A percentile compares a stretch with the other conserved stretches of the same genome.
phyloP scores from a whole-genome alignment of 2,113 vertebrate genomes.

The Mugil cephalus region DNA sequence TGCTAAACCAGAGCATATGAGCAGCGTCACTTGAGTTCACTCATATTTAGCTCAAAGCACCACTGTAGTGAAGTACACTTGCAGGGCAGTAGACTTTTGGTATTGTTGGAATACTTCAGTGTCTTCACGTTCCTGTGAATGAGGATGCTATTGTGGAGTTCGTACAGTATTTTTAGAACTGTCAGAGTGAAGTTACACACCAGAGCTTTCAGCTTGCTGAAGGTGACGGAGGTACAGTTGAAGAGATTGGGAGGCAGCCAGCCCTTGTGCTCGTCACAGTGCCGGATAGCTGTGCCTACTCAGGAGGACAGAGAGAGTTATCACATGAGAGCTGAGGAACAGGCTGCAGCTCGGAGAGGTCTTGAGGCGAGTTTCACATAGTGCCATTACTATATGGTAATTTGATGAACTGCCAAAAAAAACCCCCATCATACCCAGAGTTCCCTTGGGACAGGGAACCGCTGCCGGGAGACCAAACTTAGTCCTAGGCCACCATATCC shows the following conservation, averaged over 20 bases:
- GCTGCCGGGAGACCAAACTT: conserved; percentile 94
- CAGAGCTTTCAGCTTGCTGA: conserved; percentile 89
- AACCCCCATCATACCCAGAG: conserved; percentile 87
- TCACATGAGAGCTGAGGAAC: conserved; percentile 27
- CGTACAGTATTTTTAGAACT: not conserved
- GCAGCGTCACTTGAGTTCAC: no score
- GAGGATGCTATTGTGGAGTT: not conserved
- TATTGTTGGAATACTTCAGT: not conserved
- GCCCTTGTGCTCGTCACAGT: conserved; percentile 96
- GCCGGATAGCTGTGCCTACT: conserved; percentile 91
- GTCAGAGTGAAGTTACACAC: conserved; percentile 79
- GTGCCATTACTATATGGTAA: conserved; percentile 70
- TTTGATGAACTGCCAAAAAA: conserved; percentile 58
- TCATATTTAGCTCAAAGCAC: not conserved
- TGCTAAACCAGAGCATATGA: no score
- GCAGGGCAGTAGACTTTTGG: no score
- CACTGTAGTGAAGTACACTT: no score
- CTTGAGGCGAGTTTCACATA: conserved; percentile 57
- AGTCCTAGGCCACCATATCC: conserved; percentile 97
- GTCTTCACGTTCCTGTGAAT: not conserved
- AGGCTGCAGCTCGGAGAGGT: conserved; percentile 36
- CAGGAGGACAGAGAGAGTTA: conserved; percentile 26
- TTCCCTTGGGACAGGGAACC: conserved; percentile 92
- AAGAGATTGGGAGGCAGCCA: conserved; percentile 96
- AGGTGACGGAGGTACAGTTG: conserved; percentile 92